These are phyloP conservation scores for Spodoptera frugiperda DNA, from an alignment of 1,140 invertebrate species.

Conservation along the genomic window DNA sequence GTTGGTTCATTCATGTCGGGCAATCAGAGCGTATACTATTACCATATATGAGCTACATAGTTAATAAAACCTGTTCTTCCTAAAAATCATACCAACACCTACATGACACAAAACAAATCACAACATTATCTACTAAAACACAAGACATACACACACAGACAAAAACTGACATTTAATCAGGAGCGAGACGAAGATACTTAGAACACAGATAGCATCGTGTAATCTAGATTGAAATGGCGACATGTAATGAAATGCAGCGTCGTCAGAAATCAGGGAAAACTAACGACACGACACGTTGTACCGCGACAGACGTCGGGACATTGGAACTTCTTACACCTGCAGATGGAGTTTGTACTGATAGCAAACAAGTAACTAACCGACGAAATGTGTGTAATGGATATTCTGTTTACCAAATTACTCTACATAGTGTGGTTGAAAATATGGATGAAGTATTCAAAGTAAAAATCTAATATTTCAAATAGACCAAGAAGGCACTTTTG, in stretches of 20 bases:
- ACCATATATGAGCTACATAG: too few relatives aligned
- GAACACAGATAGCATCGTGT: slow-evolving; percentile 16
- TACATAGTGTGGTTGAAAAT: not conserved
- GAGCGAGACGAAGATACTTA: slow-evolving; percentile 1
- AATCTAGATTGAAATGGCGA: slow-evolving; percentile 24
- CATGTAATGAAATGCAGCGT: slow-evolving; percentile 32
- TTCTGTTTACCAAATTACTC: not conserved
- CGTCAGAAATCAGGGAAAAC: slow-evolving; percentile 34
- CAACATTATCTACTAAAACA: too few relatives aligned
- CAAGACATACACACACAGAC: not conserved
- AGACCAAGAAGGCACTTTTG: too few relatives aligned
- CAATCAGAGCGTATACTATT: too few relatives aligned
- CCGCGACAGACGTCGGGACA: slow-evolving; percentile 26
- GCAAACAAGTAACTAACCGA: slow-evolving; percentile 14
- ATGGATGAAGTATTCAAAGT: too few relatives aligned
- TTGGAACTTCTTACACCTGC: slow-evolving; percentile 41
- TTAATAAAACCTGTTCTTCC: too few relatives aligned
- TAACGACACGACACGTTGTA: slow-evolving; percentile 35
- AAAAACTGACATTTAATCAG: slow-evolving; percentile 29
- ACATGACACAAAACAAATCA: too few relatives aligned
- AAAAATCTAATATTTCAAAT: too few relatives aligned
- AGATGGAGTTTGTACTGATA: slow-evolving; percentile 28
- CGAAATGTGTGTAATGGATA: not conserved
- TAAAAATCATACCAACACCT: too few relatives aligned
- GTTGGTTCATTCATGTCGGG: too few relatives aligned